Percentiles rank a stretch among this genome's conserved stretches.
Evolutionary conservation across 2,888 invertebrate species (phyloP).

Genomic region (Panzeria rudis): DNA sequence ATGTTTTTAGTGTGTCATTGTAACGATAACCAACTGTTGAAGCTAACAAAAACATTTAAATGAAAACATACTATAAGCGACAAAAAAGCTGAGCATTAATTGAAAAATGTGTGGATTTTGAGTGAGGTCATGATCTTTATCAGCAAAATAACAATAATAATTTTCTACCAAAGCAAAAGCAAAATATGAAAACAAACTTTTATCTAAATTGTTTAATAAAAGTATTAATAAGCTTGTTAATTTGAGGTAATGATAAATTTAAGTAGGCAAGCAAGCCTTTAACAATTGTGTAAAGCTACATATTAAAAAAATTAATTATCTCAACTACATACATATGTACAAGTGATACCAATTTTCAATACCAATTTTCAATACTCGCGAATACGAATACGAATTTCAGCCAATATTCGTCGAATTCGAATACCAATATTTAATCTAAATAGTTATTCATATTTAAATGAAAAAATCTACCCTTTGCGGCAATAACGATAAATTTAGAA

Average conservation of each 20-base stretch:
- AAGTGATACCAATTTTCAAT: no score
- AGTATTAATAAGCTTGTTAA: not conserved
- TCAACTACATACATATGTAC: not conserved
- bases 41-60: not conserved
- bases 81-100: no score
- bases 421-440: no score
- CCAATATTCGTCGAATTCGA: no score
- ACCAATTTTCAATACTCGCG: no score
- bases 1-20: conserved; percentile 32
- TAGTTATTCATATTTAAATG: no score
- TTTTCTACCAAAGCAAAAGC: conserved; percentile 7
- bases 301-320: not conserved
- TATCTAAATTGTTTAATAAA: conserved; percentile 13
- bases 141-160: conserved; percentile 21
- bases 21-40: conserved; percentile 26
- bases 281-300: not conserved
- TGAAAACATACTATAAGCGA: not conserved
- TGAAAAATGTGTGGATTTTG: not conserved
- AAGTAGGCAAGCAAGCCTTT: not conserved
- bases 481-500: no score
- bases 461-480: no score
- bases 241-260: not conserved
- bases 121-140: conserved; percentile 51
- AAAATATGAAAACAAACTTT: not conserved
- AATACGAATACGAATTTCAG: no score